Base-by-base conservation (phyloP, 2,113 vertebrate genomes). In the Poecile atricapillus region DNA sequence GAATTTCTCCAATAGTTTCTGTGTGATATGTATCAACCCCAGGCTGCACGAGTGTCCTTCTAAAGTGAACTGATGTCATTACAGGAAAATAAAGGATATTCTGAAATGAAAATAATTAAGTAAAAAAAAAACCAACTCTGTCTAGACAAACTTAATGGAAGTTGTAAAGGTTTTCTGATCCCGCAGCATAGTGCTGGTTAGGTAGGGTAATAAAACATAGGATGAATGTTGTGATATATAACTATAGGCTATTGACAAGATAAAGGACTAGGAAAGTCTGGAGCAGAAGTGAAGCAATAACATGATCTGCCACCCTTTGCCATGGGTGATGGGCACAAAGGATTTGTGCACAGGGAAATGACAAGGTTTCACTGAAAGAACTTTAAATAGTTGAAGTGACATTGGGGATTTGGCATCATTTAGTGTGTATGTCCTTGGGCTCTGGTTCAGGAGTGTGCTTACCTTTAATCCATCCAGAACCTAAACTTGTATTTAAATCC, bases 131-230 rank as follows among this genome's bases (percentile, higher is more conserved):
- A 14, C n/a, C n/a, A n/a, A n/a, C 18, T 75, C 35, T 67, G 79
- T 92, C 89, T 91, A 83, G 87, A 81, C 13, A 1, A 92, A 83
- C 30, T 89, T 89, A 67, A 83, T 86, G 69, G 53, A 33, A 64
- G 63, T 33, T 84, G 62, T 82, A 93, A 93, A 93, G 46, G 44
- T 92, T 94, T 93, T 86, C 64, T 74, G 68, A 74, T 92, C 44
- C 33, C 83, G 50, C 60, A 49, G 82, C 25, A 15, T 20, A 83
- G 24, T 70, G 27, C 22, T 71, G 13, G 28, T 86, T 78, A 41
- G 69, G 86, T 24, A 53, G 43, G 25, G 55, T 75, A 92, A 78
- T 78, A 93, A 80, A 93, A 60, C 44, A 44, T 15, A 7, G 52
- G 68, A 41, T 68, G 49, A 53, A 44, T 31, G 44, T 83, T 93